phyloP scores from a whole-genome alignment of 1,140 invertebrate genomes.

The Drosophila sucinea region DNA sequence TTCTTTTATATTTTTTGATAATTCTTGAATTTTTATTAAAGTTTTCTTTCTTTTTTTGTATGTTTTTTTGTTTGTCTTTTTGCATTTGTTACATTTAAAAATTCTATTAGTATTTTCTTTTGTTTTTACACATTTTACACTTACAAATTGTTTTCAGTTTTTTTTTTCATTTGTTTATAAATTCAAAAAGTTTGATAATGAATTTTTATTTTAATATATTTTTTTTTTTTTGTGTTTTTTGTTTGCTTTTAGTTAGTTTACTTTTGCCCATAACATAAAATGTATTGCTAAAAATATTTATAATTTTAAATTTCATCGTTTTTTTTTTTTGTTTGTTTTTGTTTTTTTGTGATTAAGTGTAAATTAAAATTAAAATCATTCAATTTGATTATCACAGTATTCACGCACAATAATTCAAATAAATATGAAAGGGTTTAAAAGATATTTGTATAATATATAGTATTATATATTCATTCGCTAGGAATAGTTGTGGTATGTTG shows the following conservation, averaged over 20 bases:
- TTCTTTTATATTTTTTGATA: conserved; percentile 43
- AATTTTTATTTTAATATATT: not conserved
- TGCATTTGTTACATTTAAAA: conserved; percentile 67
- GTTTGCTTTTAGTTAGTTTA: conserved; percentile 60
- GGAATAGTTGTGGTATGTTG: conserved; percentile 45
- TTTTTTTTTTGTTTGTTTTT: conserved; percentile 27
- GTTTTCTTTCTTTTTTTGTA: conserved; percentile 31
- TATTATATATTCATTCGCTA: conserved; percentile 55
- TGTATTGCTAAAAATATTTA: conserved; percentile 45
- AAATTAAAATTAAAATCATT: conserved; percentile 78
- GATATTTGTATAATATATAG: not conserved
- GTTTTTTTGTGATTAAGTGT: conserved; percentile 22
- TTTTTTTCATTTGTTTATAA: conserved; percentile 48
- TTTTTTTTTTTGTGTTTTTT: conserved; percentile 35
- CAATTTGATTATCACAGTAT: conserved; percentile 82
- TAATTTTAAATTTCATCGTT: conserved; percentile 35
- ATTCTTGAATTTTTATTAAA: conserved; percentile 63
- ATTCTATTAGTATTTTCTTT: conserved; percentile 56
- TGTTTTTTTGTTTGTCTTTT: conserved; percentile 18
- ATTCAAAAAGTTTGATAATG: conserved; percentile 61
- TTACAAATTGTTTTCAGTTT: conserved; percentile 50
- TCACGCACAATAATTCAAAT: conserved; percentile 63
- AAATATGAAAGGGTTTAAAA: conserved; percentile 63
- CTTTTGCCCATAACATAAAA: conserved; percentile 67
- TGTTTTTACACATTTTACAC: conserved; percentile 57